A percentile compares a stretch with the other conserved stretches of the same genome.
Conservation (phyloP, 1,140 invertebrate species). For the Trichogramma pretiosum region DNA sequence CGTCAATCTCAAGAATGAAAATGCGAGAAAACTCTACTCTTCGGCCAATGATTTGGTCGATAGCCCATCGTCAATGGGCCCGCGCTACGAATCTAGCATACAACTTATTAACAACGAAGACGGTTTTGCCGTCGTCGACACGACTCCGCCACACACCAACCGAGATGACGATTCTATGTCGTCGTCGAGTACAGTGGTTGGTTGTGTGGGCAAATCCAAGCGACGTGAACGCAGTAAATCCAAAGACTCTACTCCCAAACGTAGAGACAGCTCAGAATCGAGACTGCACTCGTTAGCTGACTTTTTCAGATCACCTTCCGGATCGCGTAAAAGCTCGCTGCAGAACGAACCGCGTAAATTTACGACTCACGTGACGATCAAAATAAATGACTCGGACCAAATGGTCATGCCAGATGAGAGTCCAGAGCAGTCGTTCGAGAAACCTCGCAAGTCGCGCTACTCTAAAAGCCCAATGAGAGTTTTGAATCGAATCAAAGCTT, state of each 20-base stretch:
- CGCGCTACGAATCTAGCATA: neutral
- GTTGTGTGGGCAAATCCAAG: slow-evolving; percentile 27
- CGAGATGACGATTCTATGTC: slow-evolving; percentile 11
- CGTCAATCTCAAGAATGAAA: slow-evolving; percentile 26
- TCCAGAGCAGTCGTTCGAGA: slow-evolving; percentile 33
- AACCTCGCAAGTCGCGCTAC: slow-evolving; percentile 33
- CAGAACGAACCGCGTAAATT: slow-evolving; percentile 30
- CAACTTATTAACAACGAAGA: neutral
- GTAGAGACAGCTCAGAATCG: slow-evolving; percentile 40
- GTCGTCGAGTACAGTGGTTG: slow-evolving; percentile 13
- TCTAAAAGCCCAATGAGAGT: slow-evolving; percentile 41
- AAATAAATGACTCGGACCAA: slow-evolving; percentile 32
- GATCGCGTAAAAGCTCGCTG: slow-evolving; percentile 38
- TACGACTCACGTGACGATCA: slow-evolving; percentile 25
- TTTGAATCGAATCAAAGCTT: slow-evolving; percentile 35
- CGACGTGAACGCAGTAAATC: slow-evolving; percentile 40
- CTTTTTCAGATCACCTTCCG: slow-evolving; percentile 42
- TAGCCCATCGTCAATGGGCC: neutral
- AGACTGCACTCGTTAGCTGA: slow-evolving; percentile 36
- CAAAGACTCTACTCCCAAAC: slow-evolving; percentile 30
- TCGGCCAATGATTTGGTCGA: slow-evolving; percentile 44
- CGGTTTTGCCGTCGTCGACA: neutral
- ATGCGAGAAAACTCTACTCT: slow-evolving; percentile 42
- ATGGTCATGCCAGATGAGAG: slow-evolving; percentile 35
- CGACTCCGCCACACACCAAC: too few species aligned